Evolutionary conservation across 2,113 vertebrate genomes (phyloP), one percentile per base, ranked within the genome.

Genomic region (Ciconia stormi): DNA sequence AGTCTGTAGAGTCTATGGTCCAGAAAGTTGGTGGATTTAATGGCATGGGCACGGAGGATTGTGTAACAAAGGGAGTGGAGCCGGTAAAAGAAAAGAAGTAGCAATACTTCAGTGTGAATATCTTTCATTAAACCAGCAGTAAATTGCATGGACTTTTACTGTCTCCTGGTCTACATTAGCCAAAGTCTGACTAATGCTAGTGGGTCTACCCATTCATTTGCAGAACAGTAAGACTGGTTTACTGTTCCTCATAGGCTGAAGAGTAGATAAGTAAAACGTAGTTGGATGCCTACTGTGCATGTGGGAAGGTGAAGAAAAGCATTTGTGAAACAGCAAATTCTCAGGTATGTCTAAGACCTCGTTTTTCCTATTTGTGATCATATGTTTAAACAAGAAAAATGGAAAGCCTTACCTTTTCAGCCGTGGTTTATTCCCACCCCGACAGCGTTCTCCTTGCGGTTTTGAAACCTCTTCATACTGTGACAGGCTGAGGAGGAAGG

Each of bases 11-110:
- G 42, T 93, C 71, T 95, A 83, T 73, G 93, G 90, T 94, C 92
- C 86, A 96, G 96, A 94, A 96, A 96, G 84, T 12, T 82, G 67
- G 79, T 89, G 71, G 38, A 58, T 96, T 96, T 97, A 96, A 96
- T 69, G 87, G 42, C 62, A 90, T 0, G 5, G 62, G 53, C 82
- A 80, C 1, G 1, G 62, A 91, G 52, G 71, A 91, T 44, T 96
- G 73, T 67, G 13, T 73, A 80, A 88, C 90, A 90, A 82, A 91
- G 16, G 62, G 73, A 93, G 70, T 77, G 44, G 34, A 91, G 81
- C 40, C 0, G 1, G 71, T 93, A 73, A 92, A 82, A 90, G 82
- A 69, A 93, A 83, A 84, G 56, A 86, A 85, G 53, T 38, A 70
- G 46, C 53, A 11, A 71, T 95, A 79, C 81, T 94, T 87, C 46